phyloP scores from a whole-genome alignment of 2,113 vertebrate species.

The Cynopterus brachyotis region DNA sequence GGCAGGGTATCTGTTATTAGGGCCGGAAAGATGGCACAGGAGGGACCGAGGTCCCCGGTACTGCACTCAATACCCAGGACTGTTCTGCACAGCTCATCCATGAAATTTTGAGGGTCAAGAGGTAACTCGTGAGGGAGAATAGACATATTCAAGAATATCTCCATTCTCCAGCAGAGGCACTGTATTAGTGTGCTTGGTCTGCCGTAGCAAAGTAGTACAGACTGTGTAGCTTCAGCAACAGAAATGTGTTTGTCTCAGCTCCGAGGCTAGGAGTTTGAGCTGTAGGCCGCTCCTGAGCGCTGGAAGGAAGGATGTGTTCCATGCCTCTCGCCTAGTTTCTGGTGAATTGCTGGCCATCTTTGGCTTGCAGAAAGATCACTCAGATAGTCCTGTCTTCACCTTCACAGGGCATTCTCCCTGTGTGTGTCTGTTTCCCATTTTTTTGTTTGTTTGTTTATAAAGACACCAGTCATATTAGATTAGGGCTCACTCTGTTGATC shows the following conservation, averaged over 20 bases:
- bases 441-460: not conserved
- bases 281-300: not conserved
- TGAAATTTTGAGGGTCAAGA: not conserved
- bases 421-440: not conserved
- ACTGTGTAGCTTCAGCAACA: accelerated
- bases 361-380: not conserved
- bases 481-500: too few species aligned
- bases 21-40: not conserved
- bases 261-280: not conserved
- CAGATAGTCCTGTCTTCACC: not conserved
- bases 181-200: not conserved
- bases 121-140: not conserved
- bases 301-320: not conserved
- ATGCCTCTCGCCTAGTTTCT: not conserved
- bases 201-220: not conserved
- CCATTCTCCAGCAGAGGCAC: not conserved
- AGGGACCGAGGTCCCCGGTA: accelerated
- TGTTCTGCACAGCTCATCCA: not conserved
- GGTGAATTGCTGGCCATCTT: not conserved
- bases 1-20: accelerated
- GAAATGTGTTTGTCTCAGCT: too few species aligned
- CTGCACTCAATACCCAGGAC: too few species aligned
- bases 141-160: not conserved
- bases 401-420: not conserved
- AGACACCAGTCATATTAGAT: not conserved